Conservation (phyloP, 2,797 vertebrate genomes). For the Arnoldichthys spilopterus region DNA sequence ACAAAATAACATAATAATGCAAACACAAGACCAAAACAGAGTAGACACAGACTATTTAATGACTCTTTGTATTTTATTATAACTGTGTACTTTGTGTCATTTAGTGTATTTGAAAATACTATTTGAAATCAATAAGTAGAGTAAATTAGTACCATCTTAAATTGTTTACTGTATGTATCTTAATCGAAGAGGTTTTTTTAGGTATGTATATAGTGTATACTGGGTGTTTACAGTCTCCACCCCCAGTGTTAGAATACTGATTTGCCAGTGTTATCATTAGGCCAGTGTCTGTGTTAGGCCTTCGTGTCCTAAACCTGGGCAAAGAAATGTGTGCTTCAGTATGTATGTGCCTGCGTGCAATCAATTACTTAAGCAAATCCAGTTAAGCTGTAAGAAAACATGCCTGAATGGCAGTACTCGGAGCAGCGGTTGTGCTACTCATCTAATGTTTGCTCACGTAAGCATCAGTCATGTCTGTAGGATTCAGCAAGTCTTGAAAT, state of each 20-base stretch:
- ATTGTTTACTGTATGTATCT: too few species aligned
- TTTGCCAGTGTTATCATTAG: not conserved
- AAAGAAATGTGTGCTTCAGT: slow-evolving; percentile 1
- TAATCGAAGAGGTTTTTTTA: too few species aligned
- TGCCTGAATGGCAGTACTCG: slow-evolving; percentile 6
- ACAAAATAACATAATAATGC: too few species aligned
- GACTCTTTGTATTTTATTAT: too few species aligned
- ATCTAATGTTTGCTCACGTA: slow-evolving; percentile 21
- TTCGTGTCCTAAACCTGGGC: not conserved
- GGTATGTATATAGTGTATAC: too few species aligned
- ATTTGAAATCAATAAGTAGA: too few species aligned
- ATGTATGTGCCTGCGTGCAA: slow-evolving; percentile 12
- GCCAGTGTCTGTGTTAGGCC: not conserved
- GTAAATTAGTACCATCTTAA: too few species aligned
- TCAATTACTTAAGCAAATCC: slow-evolving; percentile 37
- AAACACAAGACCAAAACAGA: too few species aligned
- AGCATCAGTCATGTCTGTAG: slow-evolving; percentile 20
- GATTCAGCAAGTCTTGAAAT: slow-evolving; percentile 3
- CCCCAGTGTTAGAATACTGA: not conserved
- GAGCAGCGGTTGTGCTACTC: slow-evolving; percentile 9
- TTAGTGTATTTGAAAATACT: too few species aligned
- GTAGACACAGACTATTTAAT: too few species aligned
- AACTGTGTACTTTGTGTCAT: too few species aligned
- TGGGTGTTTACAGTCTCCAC: too few species aligned
- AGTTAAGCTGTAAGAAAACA: slow-evolving; percentile 29